These are phyloP conservation scores for Mamestra configurata DNA, from an alignment of 1,140 invertebrate genomes.

Conservation along the genomic window DNA sequence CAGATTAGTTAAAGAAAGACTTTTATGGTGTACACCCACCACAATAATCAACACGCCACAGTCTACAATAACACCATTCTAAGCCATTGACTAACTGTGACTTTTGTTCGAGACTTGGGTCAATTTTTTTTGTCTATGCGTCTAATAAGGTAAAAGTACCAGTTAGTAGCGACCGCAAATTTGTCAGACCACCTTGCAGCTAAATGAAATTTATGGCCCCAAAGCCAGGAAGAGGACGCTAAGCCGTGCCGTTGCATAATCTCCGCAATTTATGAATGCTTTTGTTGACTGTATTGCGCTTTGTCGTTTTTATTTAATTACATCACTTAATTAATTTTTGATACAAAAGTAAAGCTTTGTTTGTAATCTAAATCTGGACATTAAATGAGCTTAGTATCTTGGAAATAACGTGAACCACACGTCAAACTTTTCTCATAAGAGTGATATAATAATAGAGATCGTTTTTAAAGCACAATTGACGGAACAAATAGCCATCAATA, in stretches of 20 bases:
- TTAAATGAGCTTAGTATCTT: neutral
- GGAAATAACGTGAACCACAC: neutral
- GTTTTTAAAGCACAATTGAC: conserved; percentile 24
- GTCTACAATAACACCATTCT: conserved; percentile 52
- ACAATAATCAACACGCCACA: conserved; percentile 57
- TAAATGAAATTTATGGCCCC: conserved; percentile 82
- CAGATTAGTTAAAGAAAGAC: conserved; percentile 50
- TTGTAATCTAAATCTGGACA: neutral
- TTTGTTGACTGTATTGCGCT: conserved; percentile 76
- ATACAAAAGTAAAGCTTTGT: neutral
- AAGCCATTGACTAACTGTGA: conserved; percentile 44
- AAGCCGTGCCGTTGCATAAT: conserved; percentile 85
- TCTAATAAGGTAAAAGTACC: conserved; percentile 72
- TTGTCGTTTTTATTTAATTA: conserved; percentile 66
- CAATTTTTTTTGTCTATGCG: conserved; percentile 66
- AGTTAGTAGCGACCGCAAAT: conserved; percentile 83
- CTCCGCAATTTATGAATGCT: conserved; percentile 79
- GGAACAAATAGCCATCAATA: conserved; percentile 42
- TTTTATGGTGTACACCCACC: conserved; percentile 49
- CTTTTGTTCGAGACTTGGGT: conserved; percentile 34
- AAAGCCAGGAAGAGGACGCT: conserved; percentile 79
- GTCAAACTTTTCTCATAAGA: neutral
- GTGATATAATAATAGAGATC: conserved; percentile 37
- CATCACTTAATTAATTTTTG: conserved; percentile 54
- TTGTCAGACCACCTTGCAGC: conserved; percentile 86